Conservation (phyloP, 2,797 vertebrate genomes). For the Sebastes minor region DNA sequence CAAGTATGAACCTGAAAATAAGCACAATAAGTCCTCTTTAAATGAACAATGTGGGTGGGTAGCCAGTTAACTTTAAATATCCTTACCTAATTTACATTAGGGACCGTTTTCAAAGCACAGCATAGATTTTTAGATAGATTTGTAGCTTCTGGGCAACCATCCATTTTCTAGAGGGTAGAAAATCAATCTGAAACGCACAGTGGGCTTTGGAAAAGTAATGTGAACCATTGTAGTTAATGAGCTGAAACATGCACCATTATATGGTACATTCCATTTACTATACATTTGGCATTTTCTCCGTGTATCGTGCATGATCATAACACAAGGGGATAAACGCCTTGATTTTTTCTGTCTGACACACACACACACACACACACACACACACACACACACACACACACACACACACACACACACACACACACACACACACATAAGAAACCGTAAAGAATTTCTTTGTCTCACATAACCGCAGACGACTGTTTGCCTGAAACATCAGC, state of each 20-base stretch:
- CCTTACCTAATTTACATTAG: not conserved
- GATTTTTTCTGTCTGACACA: not conserved
- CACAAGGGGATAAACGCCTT: not conserved
- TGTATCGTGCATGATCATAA: not conserved
- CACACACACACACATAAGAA: not conserved
- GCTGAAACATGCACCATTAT: not conserved
- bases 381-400: not conserved
- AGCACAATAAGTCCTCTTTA: too few species aligned
- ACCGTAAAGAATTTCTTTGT: constrained; percentile 20
- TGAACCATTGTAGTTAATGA: not conserved
- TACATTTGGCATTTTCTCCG: not conserved
- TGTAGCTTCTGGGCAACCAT: not conserved
- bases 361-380: not conserved
- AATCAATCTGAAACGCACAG: not conserved
- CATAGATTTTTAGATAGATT: not conserved
- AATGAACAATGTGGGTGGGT: not conserved
- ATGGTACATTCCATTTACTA: not conserved
- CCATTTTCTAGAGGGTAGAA: not conserved
- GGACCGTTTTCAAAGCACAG: not conserved
- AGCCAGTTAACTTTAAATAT: not conserved
- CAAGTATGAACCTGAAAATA: too few species aligned
- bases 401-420: not conserved
- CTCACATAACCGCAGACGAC: constrained; percentile 32
- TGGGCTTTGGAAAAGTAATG: not conserved
- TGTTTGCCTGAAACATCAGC: constrained; percentile 53